A percentile compares a stretch with the other conserved stretches of the same genome.
These are phyloP conservation scores for Macquaria ambigua DNA, from an alignment of 2,113 vertebrate genomes.

Conservation along the genomic window DNA sequence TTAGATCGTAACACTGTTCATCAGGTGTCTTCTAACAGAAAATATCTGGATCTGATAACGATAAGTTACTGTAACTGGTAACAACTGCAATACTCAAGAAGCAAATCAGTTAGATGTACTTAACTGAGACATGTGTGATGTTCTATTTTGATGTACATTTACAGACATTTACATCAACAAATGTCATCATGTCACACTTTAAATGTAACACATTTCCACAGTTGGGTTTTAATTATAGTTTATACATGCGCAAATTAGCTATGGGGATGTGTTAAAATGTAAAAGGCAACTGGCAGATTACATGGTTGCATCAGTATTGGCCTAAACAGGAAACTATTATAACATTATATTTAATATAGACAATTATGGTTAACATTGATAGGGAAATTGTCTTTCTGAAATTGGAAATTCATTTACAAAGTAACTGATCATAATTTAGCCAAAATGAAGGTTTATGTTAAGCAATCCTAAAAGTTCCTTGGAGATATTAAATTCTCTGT, in stretches of 20 bases:
- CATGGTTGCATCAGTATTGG: rapidly evolving
- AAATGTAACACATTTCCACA: background rate
- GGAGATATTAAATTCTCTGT: slow-evolving; percentile 5
- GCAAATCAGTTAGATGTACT: background rate
- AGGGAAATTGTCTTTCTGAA: background rate
- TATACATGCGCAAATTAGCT: background rate
- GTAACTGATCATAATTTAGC: background rate
- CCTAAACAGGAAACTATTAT: background rate
- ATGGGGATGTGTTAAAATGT: background rate
- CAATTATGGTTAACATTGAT: background rate
- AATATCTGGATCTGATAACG: slow-evolving; percentile 2
- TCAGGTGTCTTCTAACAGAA: background rate
- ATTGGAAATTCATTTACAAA: slow-evolving; percentile 4
- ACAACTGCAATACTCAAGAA: background rate
- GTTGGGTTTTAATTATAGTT: background rate
- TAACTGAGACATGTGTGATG: background rate
- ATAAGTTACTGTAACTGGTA: background rate
- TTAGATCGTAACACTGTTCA: background rate
- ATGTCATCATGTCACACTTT: background rate
- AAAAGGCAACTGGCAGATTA: background rate
- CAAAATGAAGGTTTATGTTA: slow-evolving; percentile 23
- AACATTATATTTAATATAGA: background rate
- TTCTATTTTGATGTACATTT: background rate
- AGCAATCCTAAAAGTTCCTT: slow-evolving; percentile 13
- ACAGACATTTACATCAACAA: background rate